Evolutionary conservation across 2,113 vertebrate species (phyloP).

Genomic region (Aphelocoma coerulescens): DNA sequence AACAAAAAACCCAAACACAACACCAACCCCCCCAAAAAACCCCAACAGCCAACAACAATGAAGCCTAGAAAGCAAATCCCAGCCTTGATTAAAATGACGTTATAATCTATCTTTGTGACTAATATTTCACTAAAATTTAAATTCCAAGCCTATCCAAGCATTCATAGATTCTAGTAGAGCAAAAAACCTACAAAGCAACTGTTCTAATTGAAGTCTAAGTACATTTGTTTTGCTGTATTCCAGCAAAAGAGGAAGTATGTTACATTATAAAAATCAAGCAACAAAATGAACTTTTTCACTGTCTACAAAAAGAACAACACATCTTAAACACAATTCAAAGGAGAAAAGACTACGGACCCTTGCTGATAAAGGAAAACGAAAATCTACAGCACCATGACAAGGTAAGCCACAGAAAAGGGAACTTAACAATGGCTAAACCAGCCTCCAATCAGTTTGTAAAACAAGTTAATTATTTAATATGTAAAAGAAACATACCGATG

Average conservation of each 20-base stretch:
- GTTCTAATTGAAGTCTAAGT: neutral
- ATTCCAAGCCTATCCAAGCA: neutral
- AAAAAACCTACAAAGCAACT: neutral
- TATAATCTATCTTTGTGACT: neutral
- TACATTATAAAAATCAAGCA: neutral
- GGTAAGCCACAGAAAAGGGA: neutral
- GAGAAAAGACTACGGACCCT: neutral
- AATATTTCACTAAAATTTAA: neutral
- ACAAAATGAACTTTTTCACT: neutral
- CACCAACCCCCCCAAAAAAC: neutral
- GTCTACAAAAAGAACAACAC: neutral
- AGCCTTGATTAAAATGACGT: neutral
- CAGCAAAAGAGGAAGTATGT: neutral
- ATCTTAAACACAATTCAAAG: neutral
- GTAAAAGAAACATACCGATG: conserved; percentile 81
- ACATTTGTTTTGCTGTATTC: neutral
- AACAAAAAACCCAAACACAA: neutral
- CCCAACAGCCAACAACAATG: neutral
- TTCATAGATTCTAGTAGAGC: neutral
- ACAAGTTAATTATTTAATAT: neutral
- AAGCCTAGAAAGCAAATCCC: neutral
- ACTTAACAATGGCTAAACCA: neutral
- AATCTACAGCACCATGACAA: neutral
- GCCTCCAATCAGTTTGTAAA: neutral
- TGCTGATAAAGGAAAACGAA: neutral